Evolutionary conservation across 2,113 vertebrate genomes (phyloP).

Genomic region (Podocnemis expansa): DNA sequence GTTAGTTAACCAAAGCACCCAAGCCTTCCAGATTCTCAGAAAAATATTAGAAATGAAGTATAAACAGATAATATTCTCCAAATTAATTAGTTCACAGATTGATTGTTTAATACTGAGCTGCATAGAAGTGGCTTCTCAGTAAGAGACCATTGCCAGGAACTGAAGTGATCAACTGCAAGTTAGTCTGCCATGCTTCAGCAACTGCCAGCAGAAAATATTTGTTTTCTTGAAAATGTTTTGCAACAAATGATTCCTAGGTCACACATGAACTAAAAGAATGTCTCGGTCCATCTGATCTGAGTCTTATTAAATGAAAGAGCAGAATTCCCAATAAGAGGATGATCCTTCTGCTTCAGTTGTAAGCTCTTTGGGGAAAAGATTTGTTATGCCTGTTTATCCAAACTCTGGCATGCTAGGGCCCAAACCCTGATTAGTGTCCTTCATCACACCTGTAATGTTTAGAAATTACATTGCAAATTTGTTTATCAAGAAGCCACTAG

Average conservation of each 20-base stretch:
- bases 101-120: neutral
- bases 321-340: neutral
- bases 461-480: slow-evolving; percentile 30
- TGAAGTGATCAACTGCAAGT: neutral
- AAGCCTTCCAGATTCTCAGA: neutral
- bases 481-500: slow-evolving; percentile 7
- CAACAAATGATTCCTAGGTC: neutral
- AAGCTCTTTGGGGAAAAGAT: neutral
- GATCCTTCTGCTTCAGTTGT: neutral
- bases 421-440: neutral
- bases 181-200: rapidly evolving
- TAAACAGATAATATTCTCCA: neutral
- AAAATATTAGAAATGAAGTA: neutral
- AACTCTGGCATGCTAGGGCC: neutral
- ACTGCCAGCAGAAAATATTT: neutral
- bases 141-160: neutral
- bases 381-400: neutral
- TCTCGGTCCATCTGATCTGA: neutral
- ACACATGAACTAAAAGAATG: neutral
- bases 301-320: neutral
- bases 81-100: neutral
- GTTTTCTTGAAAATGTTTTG: neutral
- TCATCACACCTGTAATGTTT: neutral
- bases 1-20: neutral
- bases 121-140: neutral